Evolutionary conservation across 2,888 invertebrate genomes (phyloP), one percentile per base, ranked within the genome.

Genomic region (Caenorhabditis sp.): DNA sequence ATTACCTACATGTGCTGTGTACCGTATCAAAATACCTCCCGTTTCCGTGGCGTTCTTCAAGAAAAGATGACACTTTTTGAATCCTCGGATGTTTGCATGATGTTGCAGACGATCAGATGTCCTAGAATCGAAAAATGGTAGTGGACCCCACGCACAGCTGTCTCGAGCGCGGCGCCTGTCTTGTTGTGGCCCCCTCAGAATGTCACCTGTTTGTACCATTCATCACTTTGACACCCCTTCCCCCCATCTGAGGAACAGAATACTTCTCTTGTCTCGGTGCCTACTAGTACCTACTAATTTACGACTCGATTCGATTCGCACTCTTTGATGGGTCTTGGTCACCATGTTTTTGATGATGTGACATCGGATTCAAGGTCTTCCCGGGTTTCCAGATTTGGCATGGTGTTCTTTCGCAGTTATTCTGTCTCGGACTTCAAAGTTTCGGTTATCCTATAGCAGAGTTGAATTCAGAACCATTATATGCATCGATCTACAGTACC

Each of bases 1-100:
- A 83, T 83, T 83, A 79, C 83, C 83, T 75, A 83, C 74, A 79
- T 83, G 82, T 82, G 77, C 82, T 77, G 82, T 82, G 51, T 82
- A 82, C 82, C 82, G 82, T 82, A 82, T 82, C 82, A 77, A 75
- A 61, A 75, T 41, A 59, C 44, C 68, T 31, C 41, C 61, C 41
- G 56, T 56, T 38, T 66, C 44, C 35, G 38, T 47, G 58, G 38
- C 26, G 51, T 74, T 59, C 56, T 44, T 58, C 58, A 58, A 58
- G 70, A 73, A 73, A 73, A 38, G 31, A 59, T 73, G 61, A 63
- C 61, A 38, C 73, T 59, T 73, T 73, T 73, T 73, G 58, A 68
- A 68, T 68, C 1, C 28, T 35, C 54, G 31, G 12, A 51, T 51
- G 12, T 19, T 72, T 68, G 38, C 54, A 54, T 24, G 51, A 35